A percentile compares a stretch with the other conserved stretches of the same genome.
phyloP scores from a whole-genome alignment of 2,797 vertebrate species.

The Hyperoplus immaculatus region DNA sequence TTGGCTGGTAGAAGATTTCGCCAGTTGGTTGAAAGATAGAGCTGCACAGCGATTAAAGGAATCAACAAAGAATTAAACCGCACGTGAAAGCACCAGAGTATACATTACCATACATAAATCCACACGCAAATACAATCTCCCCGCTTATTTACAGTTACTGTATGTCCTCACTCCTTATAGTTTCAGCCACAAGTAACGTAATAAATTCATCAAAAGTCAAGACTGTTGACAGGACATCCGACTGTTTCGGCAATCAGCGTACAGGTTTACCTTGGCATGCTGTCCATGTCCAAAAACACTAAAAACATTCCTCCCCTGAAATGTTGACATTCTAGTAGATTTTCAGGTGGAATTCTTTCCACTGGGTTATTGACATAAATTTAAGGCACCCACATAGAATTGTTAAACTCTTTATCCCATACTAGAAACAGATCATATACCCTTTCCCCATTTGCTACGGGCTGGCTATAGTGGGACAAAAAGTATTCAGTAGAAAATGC shows the following conservation, averaged over 20 bases:
- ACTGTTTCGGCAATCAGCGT: constrained; percentile 67
- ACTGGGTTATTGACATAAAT: constrained; percentile 44
- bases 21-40: neutral
- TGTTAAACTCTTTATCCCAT: constrained; percentile 39
- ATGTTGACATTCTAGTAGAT: constrained; percentile 40
- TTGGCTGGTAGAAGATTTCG: constrained; percentile 10
- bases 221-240: constrained; percentile 59
- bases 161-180: constrained; percentile 15
- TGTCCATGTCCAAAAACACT: constrained; percentile 53
- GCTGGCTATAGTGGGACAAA: neutral
- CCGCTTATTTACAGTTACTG: constrained; percentile 7
- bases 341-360: constrained; percentile 62
- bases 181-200: constrained; percentile 37
- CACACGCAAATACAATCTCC: constrained; percentile 6
- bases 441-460: constrained; percentile 2
- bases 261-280: constrained; percentile 68
- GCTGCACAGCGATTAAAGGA: constrained; percentile 16
- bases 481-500: neutral
- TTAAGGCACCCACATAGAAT: constrained; percentile 26
- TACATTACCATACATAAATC: constrained; percentile 18
- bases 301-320: constrained; percentile 46
- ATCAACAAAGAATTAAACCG: neutral
- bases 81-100: neutral
- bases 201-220: constrained; percentile 57
- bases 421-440: constrained; percentile 44